Conservation (phyloP, 2,888 invertebrate species). For the Dynastes maya region DNA sequence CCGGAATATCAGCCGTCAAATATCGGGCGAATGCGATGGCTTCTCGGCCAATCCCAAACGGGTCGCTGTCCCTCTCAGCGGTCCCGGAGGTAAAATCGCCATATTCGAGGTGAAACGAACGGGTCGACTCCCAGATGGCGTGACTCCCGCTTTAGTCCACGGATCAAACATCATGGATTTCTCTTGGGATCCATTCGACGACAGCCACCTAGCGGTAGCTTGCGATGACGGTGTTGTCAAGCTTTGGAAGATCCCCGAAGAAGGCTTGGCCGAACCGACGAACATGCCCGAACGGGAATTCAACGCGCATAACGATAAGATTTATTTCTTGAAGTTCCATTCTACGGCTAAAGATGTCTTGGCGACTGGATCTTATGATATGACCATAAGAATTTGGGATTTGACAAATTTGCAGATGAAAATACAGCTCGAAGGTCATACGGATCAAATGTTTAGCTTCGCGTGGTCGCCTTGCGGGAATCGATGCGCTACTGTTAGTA, state of each 20-base stretch:
- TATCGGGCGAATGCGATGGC: conserved; percentile 95
- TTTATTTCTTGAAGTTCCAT: conserved; percentile 92
- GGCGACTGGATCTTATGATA: conserved; percentile 92
- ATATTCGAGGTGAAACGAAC: conserved; percentile 87
- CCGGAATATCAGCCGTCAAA: conserved; percentile 90
- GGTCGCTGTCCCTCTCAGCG: conserved; percentile 91
- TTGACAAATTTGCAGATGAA: conserved; percentile 77
- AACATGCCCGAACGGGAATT: conserved; percentile 81
- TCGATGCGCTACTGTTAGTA: conserved; percentile 89
- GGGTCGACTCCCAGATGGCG: conserved; percentile 85
- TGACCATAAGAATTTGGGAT: conserved; percentile 92
- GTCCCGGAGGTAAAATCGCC: conserved; percentile 92
- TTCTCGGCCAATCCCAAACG: conserved; percentile 91
- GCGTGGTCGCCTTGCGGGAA: conserved; percentile 96
- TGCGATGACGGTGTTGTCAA: conserved; percentile 85
- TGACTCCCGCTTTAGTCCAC: conserved; percentile 91
- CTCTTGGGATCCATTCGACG: conserved; percentile 94
- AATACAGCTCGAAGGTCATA: conserved; percentile 82
- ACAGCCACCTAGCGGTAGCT: conserved; percentile 85
- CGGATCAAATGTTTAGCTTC: conserved; percentile 91
- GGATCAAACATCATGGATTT: conserved; percentile 93
- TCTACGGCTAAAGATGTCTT: conserved; percentile 90
- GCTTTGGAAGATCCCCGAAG: conserved; percentile 66
- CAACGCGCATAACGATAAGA: conserved; percentile 91
- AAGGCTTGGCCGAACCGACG: conserved; percentile 81